phyloP scores from a whole-genome alignment of 2,113 vertebrate species.

The Mormoops blainvillei region DNA sequence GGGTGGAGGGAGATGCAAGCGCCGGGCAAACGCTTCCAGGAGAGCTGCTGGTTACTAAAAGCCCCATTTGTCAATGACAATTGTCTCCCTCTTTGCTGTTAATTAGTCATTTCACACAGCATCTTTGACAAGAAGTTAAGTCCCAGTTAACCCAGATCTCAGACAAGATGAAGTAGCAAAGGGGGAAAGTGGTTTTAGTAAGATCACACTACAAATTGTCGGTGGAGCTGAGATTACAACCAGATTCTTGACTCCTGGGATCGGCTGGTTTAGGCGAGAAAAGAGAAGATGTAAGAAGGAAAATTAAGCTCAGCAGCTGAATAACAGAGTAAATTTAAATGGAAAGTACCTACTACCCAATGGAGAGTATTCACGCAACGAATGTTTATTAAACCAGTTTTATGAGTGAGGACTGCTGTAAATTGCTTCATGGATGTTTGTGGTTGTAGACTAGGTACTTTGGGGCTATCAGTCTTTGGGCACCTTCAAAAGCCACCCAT shows the following conservation, averaged over 20 bases:
- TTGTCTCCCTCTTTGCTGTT: background rate
- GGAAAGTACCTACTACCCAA: background rate
- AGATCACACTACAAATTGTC: background rate
- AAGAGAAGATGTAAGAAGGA: background rate
- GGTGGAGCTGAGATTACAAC: background rate
- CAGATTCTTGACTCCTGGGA: background rate
- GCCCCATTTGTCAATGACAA: slow-evolving; percentile 41
- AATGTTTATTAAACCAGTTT: background rate
- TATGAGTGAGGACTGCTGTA: background rate
- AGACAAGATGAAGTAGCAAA: slow-evolving; percentile 32
- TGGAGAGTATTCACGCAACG: background rate
- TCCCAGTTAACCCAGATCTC: slow-evolving; percentile 50
- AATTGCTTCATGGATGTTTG: background rate
- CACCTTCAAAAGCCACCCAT: background rate
- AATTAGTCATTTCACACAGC: slow-evolving; percentile 50
- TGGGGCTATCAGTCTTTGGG: background rate
- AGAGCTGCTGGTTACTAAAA: background rate
- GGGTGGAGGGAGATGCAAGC: background rate
- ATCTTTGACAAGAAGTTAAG: slow-evolving; percentile 55
- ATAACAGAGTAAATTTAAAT: background rate
- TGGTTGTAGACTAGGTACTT: too few species aligned
- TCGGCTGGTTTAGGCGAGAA: background rate
- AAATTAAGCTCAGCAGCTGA: background rate
- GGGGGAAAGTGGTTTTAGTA: background rate
- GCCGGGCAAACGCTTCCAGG: background rate